Conservation (phyloP, 1,140 invertebrate species). For the Drosophila takahashii region DNA sequence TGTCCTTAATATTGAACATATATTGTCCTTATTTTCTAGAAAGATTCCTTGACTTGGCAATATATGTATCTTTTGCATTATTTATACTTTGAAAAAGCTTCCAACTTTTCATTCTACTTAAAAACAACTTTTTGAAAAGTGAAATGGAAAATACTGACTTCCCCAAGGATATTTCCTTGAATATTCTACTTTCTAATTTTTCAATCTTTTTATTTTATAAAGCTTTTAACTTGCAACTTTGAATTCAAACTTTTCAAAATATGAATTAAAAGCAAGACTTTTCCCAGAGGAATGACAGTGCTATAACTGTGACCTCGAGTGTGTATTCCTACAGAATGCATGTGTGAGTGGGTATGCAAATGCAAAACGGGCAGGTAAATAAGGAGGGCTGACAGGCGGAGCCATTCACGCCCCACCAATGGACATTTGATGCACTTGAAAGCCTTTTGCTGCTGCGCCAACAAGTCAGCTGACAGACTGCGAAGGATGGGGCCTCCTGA, state of each 20-base stretch:
- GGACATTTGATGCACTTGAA: slow-evolving; percentile 78
- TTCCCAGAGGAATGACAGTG: neutral
- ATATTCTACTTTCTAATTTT: neutral
- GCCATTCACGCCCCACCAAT: slow-evolving; percentile 60
- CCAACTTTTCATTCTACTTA: too few relatives aligned
- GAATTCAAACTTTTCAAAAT: neutral
- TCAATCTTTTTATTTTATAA: neutral
- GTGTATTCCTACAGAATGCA: slow-evolving; percentile 19
- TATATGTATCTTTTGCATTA: too few relatives aligned
- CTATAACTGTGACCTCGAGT: slow-evolving; percentile 10
- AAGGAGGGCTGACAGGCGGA: slow-evolving; percentile 29
- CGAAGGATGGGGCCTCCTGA: slow-evolving; percentile 22
- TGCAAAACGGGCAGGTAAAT: slow-evolving; percentile 38
- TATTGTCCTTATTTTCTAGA: too few relatives aligned
- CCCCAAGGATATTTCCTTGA: neutral
- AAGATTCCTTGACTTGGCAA: too few relatives aligned
- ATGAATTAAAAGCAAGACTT: neutral
- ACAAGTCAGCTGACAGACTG: slow-evolving; percentile 69
- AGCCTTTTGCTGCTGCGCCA: slow-evolving; percentile 56
- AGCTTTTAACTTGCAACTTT: neutral
- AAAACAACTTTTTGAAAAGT: neutral
- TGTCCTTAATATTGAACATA: too few relatives aligned
- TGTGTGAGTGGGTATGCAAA: slow-evolving; percentile 42
- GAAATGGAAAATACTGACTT: too few relatives aligned
- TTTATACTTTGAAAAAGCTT: too few relatives aligned